These are phyloP conservation scores for Clivina fossor DNA, from an alignment of 2,888 invertebrate species.

Conservation along the genomic window DNA sequence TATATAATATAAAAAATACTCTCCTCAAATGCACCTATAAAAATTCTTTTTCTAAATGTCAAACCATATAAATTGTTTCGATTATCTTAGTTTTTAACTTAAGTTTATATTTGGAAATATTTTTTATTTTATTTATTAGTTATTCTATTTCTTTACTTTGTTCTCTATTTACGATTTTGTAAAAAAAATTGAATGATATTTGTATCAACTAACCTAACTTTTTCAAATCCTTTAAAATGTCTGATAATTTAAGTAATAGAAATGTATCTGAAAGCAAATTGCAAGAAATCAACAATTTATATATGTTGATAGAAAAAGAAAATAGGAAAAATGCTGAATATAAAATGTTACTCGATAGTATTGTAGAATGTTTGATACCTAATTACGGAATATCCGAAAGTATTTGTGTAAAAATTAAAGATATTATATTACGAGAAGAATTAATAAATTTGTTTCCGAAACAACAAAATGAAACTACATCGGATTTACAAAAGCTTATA, in stretches of 20 bases:
- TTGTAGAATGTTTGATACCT: conserved; percentile 42
- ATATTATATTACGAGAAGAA: conserved; percentile 40
- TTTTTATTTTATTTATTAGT: too few relatives aligned
- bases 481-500: conserved; percentile 6
- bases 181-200: too few relatives aligned
- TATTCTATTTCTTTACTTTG: too few relatives aligned
- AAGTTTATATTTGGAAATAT: too few relatives aligned
- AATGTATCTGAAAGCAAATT: conserved; percentile 24
- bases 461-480: conserved; percentile 5
- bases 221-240: conserved; percentile 9
- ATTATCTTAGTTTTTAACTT: too few relatives aligned
- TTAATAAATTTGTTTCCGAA: too few relatives aligned
- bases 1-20: too few relatives aligned
- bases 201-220: too few relatives aligned
- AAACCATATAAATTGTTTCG: too few relatives aligned
- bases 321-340: conserved; percentile 43
- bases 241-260: not conserved
- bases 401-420: conserved; percentile 43
- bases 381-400: conserved; percentile 39
- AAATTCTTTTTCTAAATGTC: too few relatives aligned
- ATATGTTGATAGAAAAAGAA: conserved; percentile 44
- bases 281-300: conserved; percentile 44
- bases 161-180: too few relatives aligned
- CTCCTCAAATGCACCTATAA: too few relatives aligned
- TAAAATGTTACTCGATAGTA: conserved; percentile 44